Base-by-base conservation (phyloP, 2,113 vertebrate genomes). In the Puma concolor region DNA sequence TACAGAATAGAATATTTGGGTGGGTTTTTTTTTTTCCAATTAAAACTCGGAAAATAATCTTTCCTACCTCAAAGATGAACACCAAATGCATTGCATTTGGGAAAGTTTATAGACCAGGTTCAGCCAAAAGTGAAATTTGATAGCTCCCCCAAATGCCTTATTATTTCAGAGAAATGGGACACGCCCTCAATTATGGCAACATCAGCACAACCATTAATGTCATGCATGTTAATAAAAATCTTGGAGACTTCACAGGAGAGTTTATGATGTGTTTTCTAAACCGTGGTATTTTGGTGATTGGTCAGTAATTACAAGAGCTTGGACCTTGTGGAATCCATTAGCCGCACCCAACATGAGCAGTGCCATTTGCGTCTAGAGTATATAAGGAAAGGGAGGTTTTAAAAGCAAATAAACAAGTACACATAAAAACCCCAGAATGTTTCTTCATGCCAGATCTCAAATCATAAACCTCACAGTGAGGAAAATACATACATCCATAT, bases 51-150 rank as follows among this genome's bases (percentile, higher is more conserved):
- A 91, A 88, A 64, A 31, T n/a, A 63, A 52, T 36, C 36, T 76
- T 54, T 77, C 72, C 21, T 23, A 9, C 48, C 38, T 92, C 7
- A 3, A 79, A 80, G 76, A 63, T 8, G 25, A 88, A 21, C 21
- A 27, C 19, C 31, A 0, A 71, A n/a, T 44, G 27, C 14, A 6
- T n/a, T 57, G 94, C 81, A 44, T 91, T 88, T 87, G 81, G 89
- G 94, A 91, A 50, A 94, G 48, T 50, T 90, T 76, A 27, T 17
- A 67, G 50, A 57, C 41, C 64, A 94, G 89, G 52, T 91, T 97
- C 94, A 97, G 93, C 77, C 97, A 93, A 94, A 79, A 97, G 92
- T 87, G 94, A 97, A 96, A 97, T 95, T 74, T 88, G 91, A 97
- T 86, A 94, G 76, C 66, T 71, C 72, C 4, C 0, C 64, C 93